Conservation (phyloP, 2,113 vertebrate genomes). For the Lethenteron camtschaticum region DNA sequence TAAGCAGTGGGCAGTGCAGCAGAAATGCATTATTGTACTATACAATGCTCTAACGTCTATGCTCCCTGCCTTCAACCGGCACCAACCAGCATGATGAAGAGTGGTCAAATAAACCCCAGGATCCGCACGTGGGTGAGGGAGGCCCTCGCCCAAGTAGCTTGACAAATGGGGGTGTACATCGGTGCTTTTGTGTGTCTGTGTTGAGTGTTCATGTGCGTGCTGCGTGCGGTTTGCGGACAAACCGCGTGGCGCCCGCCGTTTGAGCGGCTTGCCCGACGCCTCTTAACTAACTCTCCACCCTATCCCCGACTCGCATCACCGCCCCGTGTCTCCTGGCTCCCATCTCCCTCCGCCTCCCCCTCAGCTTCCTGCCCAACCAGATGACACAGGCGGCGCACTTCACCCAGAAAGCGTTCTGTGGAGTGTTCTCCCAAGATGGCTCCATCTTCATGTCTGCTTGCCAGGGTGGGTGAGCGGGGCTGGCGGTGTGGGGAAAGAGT, state of each 20-base stretch:
- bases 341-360: constrained; percentile 8
- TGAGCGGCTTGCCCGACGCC: background rate
- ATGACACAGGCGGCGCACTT: constrained; percentile 45
- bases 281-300: background rate
- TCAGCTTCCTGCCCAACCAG: constrained; percentile 65
- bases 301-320: constrained; percentile 6
- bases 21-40: background rate
- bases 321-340: background rate
- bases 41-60: background rate
- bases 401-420: constrained; percentile 71
- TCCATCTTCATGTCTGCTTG: constrained; percentile 61
- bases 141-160: background rate
- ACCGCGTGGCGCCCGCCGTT: too few relatives aligned
- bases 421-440: constrained; percentile 54
- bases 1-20: background rate
- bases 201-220: background rate
- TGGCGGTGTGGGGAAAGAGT: background rate
- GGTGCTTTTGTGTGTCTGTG: background rate
- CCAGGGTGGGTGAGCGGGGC: constrained; percentile 33
- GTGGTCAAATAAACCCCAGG: background rate
- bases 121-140: background rate
- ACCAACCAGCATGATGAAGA: background rate
- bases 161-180: background rate
- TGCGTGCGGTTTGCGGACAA: background rate
- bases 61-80: background rate